Percentiles rank a stretch among this genome's conserved stretches.
Evolutionary conservation across 2,888 invertebrate species (phyloP).

Genomic region (Macaria liturata): DNA sequence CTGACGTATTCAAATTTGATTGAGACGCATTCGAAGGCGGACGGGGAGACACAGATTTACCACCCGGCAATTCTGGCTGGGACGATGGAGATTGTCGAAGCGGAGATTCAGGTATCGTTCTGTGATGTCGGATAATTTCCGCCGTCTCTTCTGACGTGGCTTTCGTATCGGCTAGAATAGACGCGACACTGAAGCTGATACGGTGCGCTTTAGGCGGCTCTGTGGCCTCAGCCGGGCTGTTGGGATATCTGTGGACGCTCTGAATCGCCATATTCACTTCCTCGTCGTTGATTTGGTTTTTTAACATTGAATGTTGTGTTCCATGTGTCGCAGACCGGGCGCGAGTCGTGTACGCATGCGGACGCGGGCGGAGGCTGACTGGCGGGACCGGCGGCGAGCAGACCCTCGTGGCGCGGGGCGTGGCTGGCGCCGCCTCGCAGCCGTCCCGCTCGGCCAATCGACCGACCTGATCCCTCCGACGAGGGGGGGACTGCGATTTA

Average conservation of each 20-base stretch:
- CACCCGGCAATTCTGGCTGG: slow-evolving; percentile 75
- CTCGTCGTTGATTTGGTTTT: slow-evolving; percentile 82
- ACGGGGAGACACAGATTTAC: slow-evolving; percentile 65
- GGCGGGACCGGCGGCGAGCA: slow-evolving; percentile 54
- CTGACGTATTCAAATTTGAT: slow-evolving; percentile 74
- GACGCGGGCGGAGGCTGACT: slow-evolving; percentile 78
- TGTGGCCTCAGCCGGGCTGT: slow-evolving; percentile 86
- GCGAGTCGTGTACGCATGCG: slow-evolving; percentile 77
- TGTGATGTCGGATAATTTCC: slow-evolving; percentile 77
- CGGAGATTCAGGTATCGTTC: slow-evolving; percentile 78
- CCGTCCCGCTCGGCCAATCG: slow-evolving; percentile 77
- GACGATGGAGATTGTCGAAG: slow-evolving; percentile 73
- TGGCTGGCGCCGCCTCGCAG: slow-evolving; percentile 39
- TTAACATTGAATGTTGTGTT: slow-evolving; percentile 85
- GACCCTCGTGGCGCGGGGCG: slow-evolving; percentile 53
- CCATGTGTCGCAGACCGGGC: slow-evolving; percentile 74
- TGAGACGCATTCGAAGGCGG: slow-evolving; percentile 74
- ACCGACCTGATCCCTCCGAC: slow-evolving; percentile 78
- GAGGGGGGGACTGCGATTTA: slow-evolving; percentile 76
- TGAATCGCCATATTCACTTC: slow-evolving; percentile 88
- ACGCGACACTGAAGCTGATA: slow-evolving; percentile 94
- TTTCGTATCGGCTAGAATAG: slow-evolving; percentile 92
- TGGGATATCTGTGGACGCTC: slow-evolving; percentile 85
- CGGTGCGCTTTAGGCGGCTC: slow-evolving; percentile 85
- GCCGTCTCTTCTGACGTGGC: slow-evolving; percentile 76